Base-by-base conservation (phyloP, 2,113 vertebrate genomes). In the Phrynocephalus versicolor region DNA sequence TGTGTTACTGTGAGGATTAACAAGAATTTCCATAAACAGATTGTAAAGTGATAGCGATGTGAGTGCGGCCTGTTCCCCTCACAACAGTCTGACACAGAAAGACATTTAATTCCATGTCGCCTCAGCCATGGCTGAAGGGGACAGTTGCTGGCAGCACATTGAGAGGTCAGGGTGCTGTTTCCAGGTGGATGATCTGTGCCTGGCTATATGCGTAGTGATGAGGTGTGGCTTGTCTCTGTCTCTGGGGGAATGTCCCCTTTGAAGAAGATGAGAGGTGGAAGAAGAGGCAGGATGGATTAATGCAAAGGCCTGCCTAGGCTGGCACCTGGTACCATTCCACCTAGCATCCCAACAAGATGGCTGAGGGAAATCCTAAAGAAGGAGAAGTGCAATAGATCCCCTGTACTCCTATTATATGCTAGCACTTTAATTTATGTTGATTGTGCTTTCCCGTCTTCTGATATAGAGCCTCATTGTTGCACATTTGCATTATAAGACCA, bases 1-100 rank as follows among this genome's bases (percentile, higher is more conserved):
- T 27, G 76, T 81, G 89, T 88, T 85, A 79, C 78, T 87, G 37
- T 70, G 75, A 90, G 90, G 87, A 89, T 87, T 73, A 88, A n/a
- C 74, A 82, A 84, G 85, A 57, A 74, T 81, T 27, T 87, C 85
- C 86, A 64, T 78, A 79, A 92, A 84, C 82, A 82, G 88, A 88
- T 79, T 88, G 87, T 82, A 55, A 86, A 88, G 78, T 55, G 85
- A 88, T 75, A 87, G 84, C 30, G 86, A 70, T 3, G 18, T 60
- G 84, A 90, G 72, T 70, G 39, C 7, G 33, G 58, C 71, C 72
- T 51, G 72, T 85, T 88, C 60, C 73, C 82, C 73, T 81, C 78
- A 76, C 82, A 82, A 76, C 67, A 71, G 72, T 85, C 19, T 62
- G 85, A 82, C 60, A 57, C 16, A 41, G 84, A 82, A 80, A 78